Base-by-base conservation (phyloP, 1,140 invertebrate genomes). In the Pogonognathellus flavescens region DNA sequence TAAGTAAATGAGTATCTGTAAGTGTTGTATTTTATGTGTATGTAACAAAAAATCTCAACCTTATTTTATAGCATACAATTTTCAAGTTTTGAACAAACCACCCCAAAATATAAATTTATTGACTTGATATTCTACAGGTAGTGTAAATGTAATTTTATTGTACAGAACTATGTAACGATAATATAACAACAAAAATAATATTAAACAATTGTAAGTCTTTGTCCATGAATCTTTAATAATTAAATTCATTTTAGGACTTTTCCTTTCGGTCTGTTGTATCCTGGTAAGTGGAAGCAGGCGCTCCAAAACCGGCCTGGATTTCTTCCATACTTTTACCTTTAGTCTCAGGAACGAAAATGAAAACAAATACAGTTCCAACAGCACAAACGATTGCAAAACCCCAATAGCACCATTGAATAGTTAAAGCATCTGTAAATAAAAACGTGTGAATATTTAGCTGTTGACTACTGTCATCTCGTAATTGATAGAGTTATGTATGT, bases 291-390 rank as follows among this genome's bases (percentile, higher is more conserved):
- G 14, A 13, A 10, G 13, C 22, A 13, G 72, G 72, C 0, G 72
- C 49, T 20, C 72, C 72, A 53, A 84, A 84, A 8, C 10, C 10
- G 0, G 89, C 89, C 85, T 92, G 91, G 57, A 94, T 93, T 88
- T 94, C 93, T 52, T 93, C 90, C 1, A 94, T 88, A 11, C 90
- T 92, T 86, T 92, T 93, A 0, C 93, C 93, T 87, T 93, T 94
- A 0, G 94, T 94, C 89, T 94, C 94, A 0, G 93, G 92, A 14
- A 94, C 89, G 50, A 92, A 91, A 57, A 92, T 91, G 52, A 91
- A 92, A 9, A 93, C 90, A 66, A 93, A 92, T 0, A 93, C 89
- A 18, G 92, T 88, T 0, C 92, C 92, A n/a, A 92, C 55, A 13
- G 92, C 89, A 11, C 92, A 91, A 55, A 92, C 89, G 13, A 90